A percentile compares a stretch with the other conserved stretches of the same genome.
Evolutionary conservation across 2,797 vertebrate genomes (phyloP).

Genomic region (Zenarchopterus dispar): DNA sequence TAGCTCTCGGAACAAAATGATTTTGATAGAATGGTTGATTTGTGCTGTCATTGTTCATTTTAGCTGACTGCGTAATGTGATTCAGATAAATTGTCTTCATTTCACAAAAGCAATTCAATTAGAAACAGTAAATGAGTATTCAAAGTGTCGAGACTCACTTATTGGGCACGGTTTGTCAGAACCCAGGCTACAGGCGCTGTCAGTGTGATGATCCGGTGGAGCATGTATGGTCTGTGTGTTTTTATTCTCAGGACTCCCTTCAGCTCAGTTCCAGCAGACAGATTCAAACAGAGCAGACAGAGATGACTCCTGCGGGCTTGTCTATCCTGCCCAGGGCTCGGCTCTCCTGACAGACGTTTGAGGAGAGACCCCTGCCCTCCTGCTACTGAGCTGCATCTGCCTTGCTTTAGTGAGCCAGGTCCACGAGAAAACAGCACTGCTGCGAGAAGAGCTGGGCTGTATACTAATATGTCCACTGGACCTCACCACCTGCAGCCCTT

Average conservation of each 20-base stretch:
- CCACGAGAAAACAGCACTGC: conserved; percentile 25
- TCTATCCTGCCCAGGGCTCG: conserved; percentile 33
- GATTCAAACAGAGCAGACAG: conserved; percentile 26
- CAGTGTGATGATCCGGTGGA: too few relatives aligned
- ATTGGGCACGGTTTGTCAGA: too few relatives aligned
- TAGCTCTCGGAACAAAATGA: too few relatives aligned
- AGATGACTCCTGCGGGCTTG: conserved; percentile 21
- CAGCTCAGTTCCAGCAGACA: conserved; percentile 38
- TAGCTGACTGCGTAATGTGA: too few relatives aligned
- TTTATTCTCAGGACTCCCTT: conserved; percentile 5
- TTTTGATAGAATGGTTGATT: too few relatives aligned
- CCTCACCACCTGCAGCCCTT: conserved; percentile 52
- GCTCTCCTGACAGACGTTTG: conserved; percentile 54
- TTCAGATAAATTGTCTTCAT: too few relatives aligned
- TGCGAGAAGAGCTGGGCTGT: conserved; percentile 35
- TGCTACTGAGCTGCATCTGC: conserved; percentile 61
- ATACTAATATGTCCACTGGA: conserved; percentile 51
- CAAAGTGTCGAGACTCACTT: too few relatives aligned
- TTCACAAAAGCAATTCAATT: too few relatives aligned
- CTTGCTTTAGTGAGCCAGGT: conserved; percentile 45
- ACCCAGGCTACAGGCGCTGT: too few relatives aligned
- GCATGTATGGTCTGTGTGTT: not conserved
- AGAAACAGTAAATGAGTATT: too few relatives aligned
- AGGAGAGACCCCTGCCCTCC: conserved; percentile 53
- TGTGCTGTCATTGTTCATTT: too few relatives aligned